phyloP scores from a whole-genome alignment of 2,888 invertebrate genomes.

The Schizaphis graminum region DNA sequence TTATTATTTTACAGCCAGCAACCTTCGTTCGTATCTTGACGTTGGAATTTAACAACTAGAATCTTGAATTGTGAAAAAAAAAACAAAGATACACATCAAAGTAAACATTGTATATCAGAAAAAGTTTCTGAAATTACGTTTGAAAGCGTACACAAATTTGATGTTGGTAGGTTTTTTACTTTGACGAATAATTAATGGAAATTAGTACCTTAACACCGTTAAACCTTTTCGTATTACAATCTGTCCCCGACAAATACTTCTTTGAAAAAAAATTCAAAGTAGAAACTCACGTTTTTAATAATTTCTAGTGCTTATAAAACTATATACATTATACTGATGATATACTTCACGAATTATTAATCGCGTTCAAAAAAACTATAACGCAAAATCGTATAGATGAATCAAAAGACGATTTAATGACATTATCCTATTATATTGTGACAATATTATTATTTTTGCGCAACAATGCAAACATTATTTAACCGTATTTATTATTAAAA shows the following conservation, averaged over 20 bases:
- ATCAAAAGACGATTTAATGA: neutral
- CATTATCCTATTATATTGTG: slow-evolving; percentile 2
- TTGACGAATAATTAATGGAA: slow-evolving; percentile 21
- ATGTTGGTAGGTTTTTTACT: neutral
- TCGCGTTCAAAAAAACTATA: neutral
- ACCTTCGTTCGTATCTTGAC: slow-evolving; percentile 4
- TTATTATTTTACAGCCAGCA: neutral
- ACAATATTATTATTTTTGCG: neutral
- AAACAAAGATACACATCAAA: slow-evolving; percentile 33
- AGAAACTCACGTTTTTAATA: neutral
- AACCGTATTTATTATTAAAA: neutral
- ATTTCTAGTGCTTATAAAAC: neutral
- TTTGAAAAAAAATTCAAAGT: neutral
- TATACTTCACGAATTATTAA: neutral
- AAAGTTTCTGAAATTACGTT: slow-evolving; percentile 22
- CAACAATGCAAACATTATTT: neutral
- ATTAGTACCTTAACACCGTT: neutral
- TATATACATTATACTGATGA: neutral
- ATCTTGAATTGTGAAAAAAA: slow-evolving; percentile 24
- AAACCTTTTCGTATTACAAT: neutral
- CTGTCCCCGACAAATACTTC: neutral
- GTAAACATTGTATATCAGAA: neutral
- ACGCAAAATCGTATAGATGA: neutral
- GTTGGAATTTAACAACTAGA: neutral
- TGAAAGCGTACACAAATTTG: neutral